Evolutionary conservation across 2,888 invertebrate species (phyloP).

Genomic region (Hydrotaea cyrtoneurina): DNA sequence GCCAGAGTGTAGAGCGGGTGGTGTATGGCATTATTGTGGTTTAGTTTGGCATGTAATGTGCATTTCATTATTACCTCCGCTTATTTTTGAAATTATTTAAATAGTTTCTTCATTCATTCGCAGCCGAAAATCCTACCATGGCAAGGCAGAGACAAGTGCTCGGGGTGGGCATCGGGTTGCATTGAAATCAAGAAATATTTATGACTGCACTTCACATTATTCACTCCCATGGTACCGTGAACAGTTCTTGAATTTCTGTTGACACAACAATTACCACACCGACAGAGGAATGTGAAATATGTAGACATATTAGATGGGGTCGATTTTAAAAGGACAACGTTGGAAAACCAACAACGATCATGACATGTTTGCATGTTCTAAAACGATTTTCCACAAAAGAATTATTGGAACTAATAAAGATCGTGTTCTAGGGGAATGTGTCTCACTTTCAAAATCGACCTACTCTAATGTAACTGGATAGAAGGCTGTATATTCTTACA

Average conservation of each 20-base stretch:
- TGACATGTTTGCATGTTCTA: too few species aligned
- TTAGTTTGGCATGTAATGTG: constrained; percentile 45
- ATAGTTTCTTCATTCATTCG: constrained; percentile 37
- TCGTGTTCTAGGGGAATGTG: too few species aligned
- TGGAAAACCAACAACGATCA: too few species aligned
- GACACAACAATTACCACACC: constrained; percentile 27
- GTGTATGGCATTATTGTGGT: constrained; percentile 28
- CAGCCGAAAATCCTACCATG: background rate
- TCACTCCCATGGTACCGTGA: constrained; percentile 41
- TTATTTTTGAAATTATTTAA: constrained; percentile 40
- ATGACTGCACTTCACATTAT: constrained; percentile 47
- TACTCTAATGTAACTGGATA: too few species aligned
- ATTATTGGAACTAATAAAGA: too few species aligned
- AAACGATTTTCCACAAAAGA: too few species aligned
- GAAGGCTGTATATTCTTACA: too few species aligned
- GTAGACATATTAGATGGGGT: background rate
- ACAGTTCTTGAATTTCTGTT: constrained; percentile 30
- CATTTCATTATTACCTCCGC: constrained; percentile 39
- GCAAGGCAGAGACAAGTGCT: too few species aligned
- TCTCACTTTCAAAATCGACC: too few species aligned
- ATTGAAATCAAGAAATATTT: constrained; percentile 40
- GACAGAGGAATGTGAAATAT: constrained; percentile 13
- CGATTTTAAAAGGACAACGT: too few species aligned
- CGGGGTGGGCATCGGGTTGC: too few species aligned
- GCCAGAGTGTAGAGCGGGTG: too few species aligned